phyloP scores from a whole-genome alignment of 1,140 invertebrate genomes.

The Mycetomoellerius zeteki region DNA sequence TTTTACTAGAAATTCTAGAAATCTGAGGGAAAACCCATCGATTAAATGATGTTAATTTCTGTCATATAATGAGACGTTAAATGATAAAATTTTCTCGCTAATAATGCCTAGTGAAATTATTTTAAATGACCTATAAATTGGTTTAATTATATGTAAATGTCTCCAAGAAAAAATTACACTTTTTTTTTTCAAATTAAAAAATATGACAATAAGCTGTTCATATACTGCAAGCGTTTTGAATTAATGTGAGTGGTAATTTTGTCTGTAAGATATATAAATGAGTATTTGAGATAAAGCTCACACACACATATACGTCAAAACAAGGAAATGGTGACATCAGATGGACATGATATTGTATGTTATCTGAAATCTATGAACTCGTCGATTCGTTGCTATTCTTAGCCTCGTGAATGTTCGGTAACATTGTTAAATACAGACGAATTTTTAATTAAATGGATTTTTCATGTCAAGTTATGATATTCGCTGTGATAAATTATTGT shows the following conservation, averaged over 20 bases:
- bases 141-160: neutral
- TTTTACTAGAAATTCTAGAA: neutral
- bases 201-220: neutral
- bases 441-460: neutral
- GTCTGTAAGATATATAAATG: too few relatives aligned
- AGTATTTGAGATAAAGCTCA: neutral
- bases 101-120: neutral
- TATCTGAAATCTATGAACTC: conserved; percentile 2
- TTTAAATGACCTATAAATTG: neutral
- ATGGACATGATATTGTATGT: neutral
- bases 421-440: neutral
- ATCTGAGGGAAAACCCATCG: neutral
- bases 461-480: neutral
- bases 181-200: neutral
- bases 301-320: neutral
- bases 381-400: neutral
- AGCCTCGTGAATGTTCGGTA: neutral
- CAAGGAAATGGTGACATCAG: neutral
- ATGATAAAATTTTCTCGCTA: neutral
- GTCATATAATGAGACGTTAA: neutral
- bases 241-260: neutral
- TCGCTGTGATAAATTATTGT: neutral
- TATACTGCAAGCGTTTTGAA: neutral
- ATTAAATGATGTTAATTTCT: neutral
- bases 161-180: neutral